These are phyloP conservation scores for Gallinago solitaria DNA, from an alignment of 2,797 vertebrate genomes.

Conservation along the genomic window DNA sequence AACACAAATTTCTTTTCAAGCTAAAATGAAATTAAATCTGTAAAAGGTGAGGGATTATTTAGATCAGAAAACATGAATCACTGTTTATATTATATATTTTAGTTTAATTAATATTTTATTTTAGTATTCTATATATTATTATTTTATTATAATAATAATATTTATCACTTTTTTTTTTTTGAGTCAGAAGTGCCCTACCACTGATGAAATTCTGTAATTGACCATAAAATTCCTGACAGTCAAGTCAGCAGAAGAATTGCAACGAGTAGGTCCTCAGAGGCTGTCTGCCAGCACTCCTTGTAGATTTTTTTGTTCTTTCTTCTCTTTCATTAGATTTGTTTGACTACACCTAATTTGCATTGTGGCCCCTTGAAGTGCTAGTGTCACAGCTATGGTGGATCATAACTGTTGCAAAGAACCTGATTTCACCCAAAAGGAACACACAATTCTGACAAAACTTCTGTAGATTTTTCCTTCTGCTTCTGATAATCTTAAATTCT, in stretches of 20 bases:
- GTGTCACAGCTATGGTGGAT: background rate
- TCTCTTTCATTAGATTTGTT: background rate
- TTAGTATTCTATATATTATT: no score
- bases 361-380: background rate
- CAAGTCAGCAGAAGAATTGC: background rate
- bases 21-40: conserved; percentile 22
- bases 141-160: no score
- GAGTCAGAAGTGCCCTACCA: conserved; percentile 8
- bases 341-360: background rate
- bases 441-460: background rate
- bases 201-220: background rate
- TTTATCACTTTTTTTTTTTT: background rate
- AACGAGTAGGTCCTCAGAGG: background rate
- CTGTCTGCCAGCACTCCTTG: background rate
- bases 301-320: background rate
- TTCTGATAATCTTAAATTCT: background rate
- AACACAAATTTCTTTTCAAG: conserved; percentile 20
- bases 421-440: background rate
- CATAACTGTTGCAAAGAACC: background rate
- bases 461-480: background rate
- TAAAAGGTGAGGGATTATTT: background rate
- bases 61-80: background rate
- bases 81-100: no score
- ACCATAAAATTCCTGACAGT: background rate
- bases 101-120: no score